Evolutionary conservation across 35 echinoderm and acorn worm genomes (phyloP), one percentile per base, ranked within the genome.

Genomic region (Chiridota heheva): DNA sequence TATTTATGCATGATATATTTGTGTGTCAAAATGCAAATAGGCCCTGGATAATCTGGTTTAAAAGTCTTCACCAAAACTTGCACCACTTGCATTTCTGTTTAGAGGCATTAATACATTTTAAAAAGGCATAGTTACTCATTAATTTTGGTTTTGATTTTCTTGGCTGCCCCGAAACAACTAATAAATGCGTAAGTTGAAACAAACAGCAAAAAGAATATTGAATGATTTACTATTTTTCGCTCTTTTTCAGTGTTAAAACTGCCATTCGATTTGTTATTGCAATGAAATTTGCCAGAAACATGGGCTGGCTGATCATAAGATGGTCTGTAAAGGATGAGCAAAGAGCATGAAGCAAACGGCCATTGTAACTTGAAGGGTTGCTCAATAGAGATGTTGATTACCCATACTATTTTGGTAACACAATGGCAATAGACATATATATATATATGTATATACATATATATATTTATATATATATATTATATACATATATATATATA

Each of bases 381-480:
- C n/a, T 25, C 6, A 17, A 0, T 6, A 5, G 20, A 25, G 15
- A 45, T 16, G 5, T 17, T 6, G 49, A 48, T 20, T 45, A 33
- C 22, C 71, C 59, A 0, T 78, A 24, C 35, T 87, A 87, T 39
- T 78, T 77, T 10, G 60, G 84, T n/a, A 67, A 57, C 24, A 65
- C 63, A 16, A 30, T 76, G 8, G 72, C 73, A 2, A 66, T 33
- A 12, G 84, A 87, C 44, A 7, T 87, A 12, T 35, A 78, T 2
- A 78, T 78, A 18, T 46, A 67, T 45, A 13, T 27, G 40, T 18
- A 58, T 12, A 87, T 78, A 69, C 72, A 87, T 67, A 78, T 78
- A 57, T 4, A 22, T 20, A 8, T 27, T 1, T 25, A 48, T 33
- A 67, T 28, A 0, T 46, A 1, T 40, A 25, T 27, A 33, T 29